Percentiles rank a stretch among this genome's conserved stretches.
phyloP scores from a whole-genome alignment of 1,140 invertebrate genomes.

The Platyura marginata region DNA sequence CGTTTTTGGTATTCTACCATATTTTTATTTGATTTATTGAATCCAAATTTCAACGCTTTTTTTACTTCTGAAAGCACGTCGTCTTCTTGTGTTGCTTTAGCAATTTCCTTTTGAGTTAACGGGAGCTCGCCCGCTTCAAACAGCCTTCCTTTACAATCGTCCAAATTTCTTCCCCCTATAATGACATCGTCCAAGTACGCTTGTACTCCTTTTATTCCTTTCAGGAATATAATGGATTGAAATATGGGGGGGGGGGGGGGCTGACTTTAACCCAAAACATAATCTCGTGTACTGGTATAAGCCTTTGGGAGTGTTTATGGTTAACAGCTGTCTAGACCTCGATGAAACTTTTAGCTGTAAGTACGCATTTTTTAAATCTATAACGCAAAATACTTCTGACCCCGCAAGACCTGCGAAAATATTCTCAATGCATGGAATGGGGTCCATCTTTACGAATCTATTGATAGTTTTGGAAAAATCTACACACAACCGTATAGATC shows the following conservation, averaged over 20 bases:
- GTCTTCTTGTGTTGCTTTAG: neutral
- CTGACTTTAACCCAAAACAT: neutral
- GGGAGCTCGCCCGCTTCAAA: neutral
- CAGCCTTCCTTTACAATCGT: neutral
- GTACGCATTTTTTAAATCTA: neutral
- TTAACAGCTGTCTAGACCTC: neutral
- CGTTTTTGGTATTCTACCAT: neutral
- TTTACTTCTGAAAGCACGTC: neutral
- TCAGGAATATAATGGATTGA: neutral
- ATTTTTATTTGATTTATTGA: no score
- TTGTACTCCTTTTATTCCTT: neutral
- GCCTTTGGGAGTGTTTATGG: neutral
- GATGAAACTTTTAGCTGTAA: neutral
- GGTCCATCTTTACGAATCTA: neutral
- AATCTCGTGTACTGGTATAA: neutral
- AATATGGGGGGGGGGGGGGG: neutral
- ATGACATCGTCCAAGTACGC: neutral
- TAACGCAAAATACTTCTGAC: neutral
- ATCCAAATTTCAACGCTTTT: conserved; percentile 1
- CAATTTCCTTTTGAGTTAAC: conserved; percentile 1
- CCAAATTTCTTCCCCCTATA: conserved; percentile 1
- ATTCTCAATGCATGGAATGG: neutral
- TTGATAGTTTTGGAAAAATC: conserved; percentile 9
- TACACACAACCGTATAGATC: conserved; percentile 12
- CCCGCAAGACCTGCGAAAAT: neutral